Evolutionary conservation across 92 coral and sea anemone species (phyloP), one percentile per base, ranked within the genome.

Genomic region (Actinernus sp.): DNA sequence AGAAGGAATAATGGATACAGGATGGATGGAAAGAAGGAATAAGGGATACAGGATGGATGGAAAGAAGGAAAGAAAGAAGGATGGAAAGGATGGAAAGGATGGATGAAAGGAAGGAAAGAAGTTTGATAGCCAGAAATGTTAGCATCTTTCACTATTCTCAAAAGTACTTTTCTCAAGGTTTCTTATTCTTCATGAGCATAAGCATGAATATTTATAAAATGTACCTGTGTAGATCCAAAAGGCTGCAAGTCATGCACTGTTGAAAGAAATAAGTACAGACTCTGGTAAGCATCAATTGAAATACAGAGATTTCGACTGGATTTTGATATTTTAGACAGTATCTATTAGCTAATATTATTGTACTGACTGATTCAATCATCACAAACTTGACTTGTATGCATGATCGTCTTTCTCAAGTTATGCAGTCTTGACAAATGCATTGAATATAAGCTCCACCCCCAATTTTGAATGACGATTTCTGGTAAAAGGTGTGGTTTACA

Each of bases 211-310:
- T n/a, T 30, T 23, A 6, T 45, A 0, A 48, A 12, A 8, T 11
- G 26, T 52, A 92, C 97, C 97, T 84, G 92, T 0, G 93, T 85
- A 19, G 84, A 80, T 13, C 92, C 95, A 76, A 92, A 92, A 3
- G 97, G 97, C 49, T 92, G 97, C 38, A 92, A 44, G 43, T 92
- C 97, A 56, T 92, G 97, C 88, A 92, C 97, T 92, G 60, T 50
- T n/a, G 4, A 49, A 75, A 31, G 7, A 23, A 51, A 43, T 29
- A 30, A 56, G 47, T 55, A 2, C 0, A 28, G 43, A 21, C 7
- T 37, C 17, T 9, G n/a, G n/a, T n/a, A n/a, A n/a, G n/a, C n/a
- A n/a, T n/a, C n/a, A n/a, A n/a, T n/a, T n/a, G n/a, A n/a, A n/a
- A n/a, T n/a, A n/a, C n/a, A n/a, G n/a, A n/a, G n/a, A n/a, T n/a